A percentile compares a stretch with the other conserved stretches of the same genome.
These are phyloP conservation scores for Drosophila meridiana DNA, from an alignment of 2,888 invertebrate genomes.

Conservation along the genomic window DNA sequence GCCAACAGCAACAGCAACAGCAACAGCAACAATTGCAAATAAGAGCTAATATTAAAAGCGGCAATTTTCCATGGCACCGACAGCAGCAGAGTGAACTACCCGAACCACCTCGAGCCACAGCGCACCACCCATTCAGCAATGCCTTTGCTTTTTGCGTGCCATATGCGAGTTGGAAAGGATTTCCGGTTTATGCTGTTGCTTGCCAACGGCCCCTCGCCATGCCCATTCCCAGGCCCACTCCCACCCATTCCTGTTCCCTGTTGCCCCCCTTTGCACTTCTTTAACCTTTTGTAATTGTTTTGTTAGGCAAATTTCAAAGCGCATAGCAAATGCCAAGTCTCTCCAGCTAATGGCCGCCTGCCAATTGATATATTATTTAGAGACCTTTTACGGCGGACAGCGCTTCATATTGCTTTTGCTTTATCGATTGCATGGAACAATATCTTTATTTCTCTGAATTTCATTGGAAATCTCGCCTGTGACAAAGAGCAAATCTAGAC, in stretches of 20 bases:
- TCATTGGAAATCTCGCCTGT: conserved; percentile 15
- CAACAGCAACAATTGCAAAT: conserved; percentile 73
- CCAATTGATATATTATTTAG: conserved; percentile 62
- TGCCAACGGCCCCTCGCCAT: conserved; percentile 28
- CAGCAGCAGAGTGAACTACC: conserved; percentile 23
- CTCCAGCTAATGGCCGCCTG: conserved; percentile 54
- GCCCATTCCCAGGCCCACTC: background rate
- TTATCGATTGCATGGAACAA: conserved; percentile 4
- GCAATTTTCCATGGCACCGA: conserved; percentile 71
- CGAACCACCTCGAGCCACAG: background rate
- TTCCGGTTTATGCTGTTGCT: conserved; percentile 75
- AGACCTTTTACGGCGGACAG: conserved; percentile 38
- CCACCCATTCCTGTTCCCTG: background rate
- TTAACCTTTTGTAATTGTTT: conserved; percentile 69
- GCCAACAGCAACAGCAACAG: conserved; percentile 18
- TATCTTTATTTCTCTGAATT: conserved; percentile 15
- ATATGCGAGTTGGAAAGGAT: conserved; percentile 77
- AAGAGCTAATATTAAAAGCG: conserved; percentile 78
- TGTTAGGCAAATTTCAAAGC: conserved; percentile 62
- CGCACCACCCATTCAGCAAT: conserved; percentile 11
- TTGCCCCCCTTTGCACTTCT: conserved; percentile 3
- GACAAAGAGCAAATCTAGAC: background rate
- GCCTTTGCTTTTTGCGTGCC: conserved; percentile 72
- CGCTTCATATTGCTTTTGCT: background rate
- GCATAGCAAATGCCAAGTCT: conserved; percentile 48